Conservation (phyloP, 2,888 invertebrate genomes). For the Crossocerus cetratus region DNA sequence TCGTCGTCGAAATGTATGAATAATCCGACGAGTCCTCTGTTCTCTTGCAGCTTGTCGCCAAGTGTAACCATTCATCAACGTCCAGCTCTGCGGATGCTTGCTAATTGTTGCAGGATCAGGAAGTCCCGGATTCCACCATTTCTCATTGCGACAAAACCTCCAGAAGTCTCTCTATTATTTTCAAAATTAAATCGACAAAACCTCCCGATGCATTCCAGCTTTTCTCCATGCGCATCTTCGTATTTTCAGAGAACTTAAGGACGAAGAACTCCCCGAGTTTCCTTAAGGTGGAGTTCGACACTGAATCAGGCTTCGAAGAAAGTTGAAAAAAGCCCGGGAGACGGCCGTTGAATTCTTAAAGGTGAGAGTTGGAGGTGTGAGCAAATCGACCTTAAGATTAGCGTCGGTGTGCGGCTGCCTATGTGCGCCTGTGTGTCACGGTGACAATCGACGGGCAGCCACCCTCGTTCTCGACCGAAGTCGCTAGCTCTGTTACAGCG, state of each 20-base stretch:
- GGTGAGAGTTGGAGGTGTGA: not conserved
- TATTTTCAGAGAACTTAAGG: no score
- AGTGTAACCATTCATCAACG: constrained; percentile 54
- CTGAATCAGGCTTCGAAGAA: not conserved
- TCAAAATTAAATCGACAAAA: no score
- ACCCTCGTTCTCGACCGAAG: constrained; percentile 33
- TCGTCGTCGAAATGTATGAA: constrained; percentile 58
- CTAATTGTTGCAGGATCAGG: constrained; percentile 35
- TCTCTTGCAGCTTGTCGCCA: constrained; percentile 19
- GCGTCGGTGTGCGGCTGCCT: no score
- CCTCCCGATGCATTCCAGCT: no score
- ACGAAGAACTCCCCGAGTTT: no score
- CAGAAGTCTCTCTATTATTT: no score
- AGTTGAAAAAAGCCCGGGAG: not conserved
- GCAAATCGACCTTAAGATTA: not conserved
- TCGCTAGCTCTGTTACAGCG: constrained; percentile 10
- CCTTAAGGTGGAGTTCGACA: no score
- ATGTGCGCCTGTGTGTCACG: constrained; percentile 26
- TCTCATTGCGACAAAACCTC: no score
- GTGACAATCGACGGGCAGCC: constrained; percentile 45
- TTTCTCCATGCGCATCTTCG: no score
- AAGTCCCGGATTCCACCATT: constrained; percentile 11
- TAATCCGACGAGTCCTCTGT: constrained; percentile 47
- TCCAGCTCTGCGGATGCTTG: constrained; percentile 28
- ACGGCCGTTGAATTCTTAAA: not conserved